phyloP scores from a whole-genome alignment of 37 sponge, comb jelly and placozoan species.

The Oopsacas minuta region DNA sequence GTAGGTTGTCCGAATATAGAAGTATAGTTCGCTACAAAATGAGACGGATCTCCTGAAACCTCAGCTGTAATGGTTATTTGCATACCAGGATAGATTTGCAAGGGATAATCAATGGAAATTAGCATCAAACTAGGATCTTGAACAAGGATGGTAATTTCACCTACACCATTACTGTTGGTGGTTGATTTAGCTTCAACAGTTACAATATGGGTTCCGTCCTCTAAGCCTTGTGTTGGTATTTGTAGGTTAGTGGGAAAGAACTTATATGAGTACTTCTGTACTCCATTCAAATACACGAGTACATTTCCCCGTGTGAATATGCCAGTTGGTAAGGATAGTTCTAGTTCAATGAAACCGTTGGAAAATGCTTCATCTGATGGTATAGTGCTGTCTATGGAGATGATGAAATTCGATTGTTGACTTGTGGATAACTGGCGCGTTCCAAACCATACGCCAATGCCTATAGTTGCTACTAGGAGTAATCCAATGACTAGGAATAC shows the following conservation, averaged over 20 bases:
- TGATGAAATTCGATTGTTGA: too few relatives aligned
- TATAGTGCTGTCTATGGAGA: neutral
- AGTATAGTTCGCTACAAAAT: neutral
- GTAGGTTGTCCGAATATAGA: neutral
- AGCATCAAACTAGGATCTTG: neutral
- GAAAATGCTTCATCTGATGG: neutral
- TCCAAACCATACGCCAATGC: too few relatives aligned
- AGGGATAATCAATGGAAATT: neutral
- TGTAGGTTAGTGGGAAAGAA: neutral
- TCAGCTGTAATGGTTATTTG: neutral
- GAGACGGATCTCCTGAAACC: neutral
- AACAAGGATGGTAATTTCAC: neutral
- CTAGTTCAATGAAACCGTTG: neutral
- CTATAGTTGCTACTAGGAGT: too few relatives aligned
- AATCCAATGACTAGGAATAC: too few relatives aligned
- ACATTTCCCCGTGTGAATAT: neutral
- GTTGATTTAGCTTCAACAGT: neutral
- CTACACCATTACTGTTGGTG: neutral
- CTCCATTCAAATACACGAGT: neutral
- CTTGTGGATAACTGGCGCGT: too few relatives aligned
- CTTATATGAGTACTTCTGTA: neutral
- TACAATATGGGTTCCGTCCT: neutral
- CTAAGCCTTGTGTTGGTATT: neutral
- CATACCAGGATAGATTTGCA: neutral
- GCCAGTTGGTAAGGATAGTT: neutral